Conservation (phyloP, 2,888 invertebrate species). For the Macrostomum cliftonense region DNA sequence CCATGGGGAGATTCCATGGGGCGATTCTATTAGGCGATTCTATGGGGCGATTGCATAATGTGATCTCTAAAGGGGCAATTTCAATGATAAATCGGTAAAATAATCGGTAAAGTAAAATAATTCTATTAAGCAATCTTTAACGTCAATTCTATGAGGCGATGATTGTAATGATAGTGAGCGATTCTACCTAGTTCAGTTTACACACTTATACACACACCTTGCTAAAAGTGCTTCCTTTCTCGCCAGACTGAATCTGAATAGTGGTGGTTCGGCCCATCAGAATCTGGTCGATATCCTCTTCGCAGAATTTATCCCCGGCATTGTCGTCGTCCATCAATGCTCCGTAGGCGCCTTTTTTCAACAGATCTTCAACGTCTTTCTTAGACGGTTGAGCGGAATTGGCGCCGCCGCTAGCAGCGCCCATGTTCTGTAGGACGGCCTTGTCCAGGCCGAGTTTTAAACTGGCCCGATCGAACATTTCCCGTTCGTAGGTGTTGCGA, state of each 20-base stretch:
- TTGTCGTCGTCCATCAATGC: slow-evolving; percentile 97
- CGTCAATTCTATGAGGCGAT: too few species aligned
- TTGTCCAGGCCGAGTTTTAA: slow-evolving; percentile 89
- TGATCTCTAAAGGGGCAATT: too few species aligned
- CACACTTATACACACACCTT: too few species aligned
- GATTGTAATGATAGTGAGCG: too few species aligned
- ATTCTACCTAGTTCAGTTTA: too few species aligned
- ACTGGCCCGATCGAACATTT: slow-evolving; percentile 99
- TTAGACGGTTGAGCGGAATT: slow-evolving; percentile 49
- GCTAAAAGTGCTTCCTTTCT: slow-evolving; percentile 40
- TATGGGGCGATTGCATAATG: too few species aligned
- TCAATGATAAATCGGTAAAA: too few species aligned
- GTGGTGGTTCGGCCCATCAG: slow-evolving; percentile 58
- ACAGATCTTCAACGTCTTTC: slow-evolving; percentile 86
- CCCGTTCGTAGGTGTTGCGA: slow-evolving; percentile 90
- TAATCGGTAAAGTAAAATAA: too few species aligned
- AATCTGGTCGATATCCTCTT: slow-evolving; percentile 97
- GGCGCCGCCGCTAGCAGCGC: slow-evolving; percentile 43
- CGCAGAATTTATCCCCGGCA: slow-evolving; percentile 94
- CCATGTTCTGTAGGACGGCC: slow-evolving; percentile 92
- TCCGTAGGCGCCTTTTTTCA: slow-evolving; percentile 75
- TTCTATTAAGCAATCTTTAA: too few species aligned
- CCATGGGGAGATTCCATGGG: too few species aligned
- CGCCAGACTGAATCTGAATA: slow-evolving; percentile 80
- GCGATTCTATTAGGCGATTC: too few species aligned